A percentile compares a stretch with the other conserved stretches of the same genome.
phyloP scores from a whole-genome alignment of 2,113 vertebrate species.

The Macquaria australasica region DNA sequence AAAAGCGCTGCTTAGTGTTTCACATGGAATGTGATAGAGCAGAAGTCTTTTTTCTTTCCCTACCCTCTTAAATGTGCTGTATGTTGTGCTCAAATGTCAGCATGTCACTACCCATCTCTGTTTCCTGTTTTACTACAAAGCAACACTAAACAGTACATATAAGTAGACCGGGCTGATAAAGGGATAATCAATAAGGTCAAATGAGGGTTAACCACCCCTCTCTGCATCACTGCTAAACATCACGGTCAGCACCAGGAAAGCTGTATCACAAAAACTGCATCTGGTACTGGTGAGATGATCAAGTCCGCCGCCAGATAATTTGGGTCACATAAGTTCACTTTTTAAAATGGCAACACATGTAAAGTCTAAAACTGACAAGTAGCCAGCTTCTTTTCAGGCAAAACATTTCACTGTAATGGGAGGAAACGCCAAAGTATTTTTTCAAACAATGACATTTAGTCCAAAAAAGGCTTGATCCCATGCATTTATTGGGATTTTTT shows the following conservation, averaged over 20 bases:
- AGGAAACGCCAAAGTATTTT: constrained; percentile 45
- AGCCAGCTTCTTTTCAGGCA: constrained; percentile 48
- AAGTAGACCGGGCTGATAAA: constrained; percentile 25
- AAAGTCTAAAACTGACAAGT: constrained; percentile 40
- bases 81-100: constrained; percentile 2
- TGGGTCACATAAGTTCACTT: constrained; percentile 64
- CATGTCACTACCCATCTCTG: not conserved
- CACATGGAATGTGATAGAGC: constrained; percentile 26
- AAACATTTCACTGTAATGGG: constrained; percentile 40
- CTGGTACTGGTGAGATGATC: constrained; percentile 56
- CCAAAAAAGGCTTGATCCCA: constrained; percentile 18
- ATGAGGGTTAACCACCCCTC: constrained; percentile 34
- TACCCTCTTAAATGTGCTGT: not conserved
- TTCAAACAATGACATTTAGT: constrained; percentile 19
- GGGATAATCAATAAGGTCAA: constrained; percentile 65
- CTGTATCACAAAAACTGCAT: constrained; percentile 55
- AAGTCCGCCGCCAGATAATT: constrained; percentile 49
- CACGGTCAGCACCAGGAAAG: constrained; percentile 41
- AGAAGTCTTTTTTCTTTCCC: not conserved
- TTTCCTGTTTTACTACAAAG: constrained; percentile 4
- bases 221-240: constrained; percentile 43
- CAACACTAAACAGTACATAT: constrained; percentile 12
- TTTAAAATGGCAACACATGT: constrained; percentile 69
- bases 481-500: constrained; percentile 23
- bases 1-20: constrained; percentile 27